These are phyloP conservation scores for Sorex fumeus DNA, from an alignment of 2,113 vertebrate species.

Conservation along the genomic window DNA sequence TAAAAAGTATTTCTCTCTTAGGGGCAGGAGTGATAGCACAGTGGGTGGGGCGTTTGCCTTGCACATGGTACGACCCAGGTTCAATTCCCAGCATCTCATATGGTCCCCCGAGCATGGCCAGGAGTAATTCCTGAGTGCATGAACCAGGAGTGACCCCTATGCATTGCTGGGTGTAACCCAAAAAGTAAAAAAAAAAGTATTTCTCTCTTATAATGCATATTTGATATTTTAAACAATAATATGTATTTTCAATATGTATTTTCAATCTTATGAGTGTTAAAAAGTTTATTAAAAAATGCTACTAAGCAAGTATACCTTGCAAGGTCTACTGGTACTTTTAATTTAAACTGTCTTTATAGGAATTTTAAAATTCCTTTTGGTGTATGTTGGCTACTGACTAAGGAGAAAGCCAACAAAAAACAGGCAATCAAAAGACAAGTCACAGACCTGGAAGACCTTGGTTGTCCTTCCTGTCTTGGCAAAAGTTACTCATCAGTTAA, in stretches of 20 bases:
- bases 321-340: too few relatives aligned
- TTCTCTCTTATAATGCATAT: slow-evolving; percentile 17
- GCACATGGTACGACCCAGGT: too few relatives aligned
- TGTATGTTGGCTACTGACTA: not conserved
- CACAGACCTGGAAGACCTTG: not conserved
- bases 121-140: too few relatives aligned
- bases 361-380: too few relatives aligned
- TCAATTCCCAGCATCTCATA: too few relatives aligned
- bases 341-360: too few relatives aligned
- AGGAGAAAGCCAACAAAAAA: not conserved
- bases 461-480: not conserved
- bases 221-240: slow-evolving; percentile 18
- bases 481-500: not conserved
- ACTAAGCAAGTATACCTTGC: not conserved
- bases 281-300: not conserved
- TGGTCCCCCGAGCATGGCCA: too few relatives aligned
- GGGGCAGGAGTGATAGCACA: too few relatives aligned
- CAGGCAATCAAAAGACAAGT: slow-evolving; percentile 11
- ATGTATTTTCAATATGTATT: not conserved
- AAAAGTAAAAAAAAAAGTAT: slow-evolving; percentile 30
- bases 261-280: too few relatives aligned
- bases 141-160: too few relatives aligned
- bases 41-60: too few relatives aligned
- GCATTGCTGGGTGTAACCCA: too few relatives aligned
- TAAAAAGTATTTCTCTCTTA: slow-evolving; percentile 23